Percentiles rank a stretch among this genome's conserved stretches.
Evolutionary conservation across 2,888 invertebrate species (phyloP).

Genomic region (Schizaphis graminum): DNA sequence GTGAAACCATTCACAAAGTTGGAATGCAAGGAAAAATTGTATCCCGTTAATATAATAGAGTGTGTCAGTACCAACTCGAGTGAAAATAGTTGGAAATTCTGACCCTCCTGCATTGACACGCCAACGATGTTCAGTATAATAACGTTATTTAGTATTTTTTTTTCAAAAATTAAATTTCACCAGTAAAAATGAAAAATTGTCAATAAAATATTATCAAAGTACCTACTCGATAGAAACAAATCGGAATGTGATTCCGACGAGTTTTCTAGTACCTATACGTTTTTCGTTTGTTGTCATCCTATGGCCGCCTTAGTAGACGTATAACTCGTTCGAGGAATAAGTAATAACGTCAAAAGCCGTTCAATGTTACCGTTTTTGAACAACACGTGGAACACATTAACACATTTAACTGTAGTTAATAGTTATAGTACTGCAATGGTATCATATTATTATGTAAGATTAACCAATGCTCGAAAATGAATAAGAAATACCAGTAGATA

Average conservation of each 20-base stretch:
- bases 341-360: not conserved
- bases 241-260: not conserved
- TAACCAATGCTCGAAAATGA: not conserved
- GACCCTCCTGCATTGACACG: not conserved
- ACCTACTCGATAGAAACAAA: not conserved
- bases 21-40: not conserved
- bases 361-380: not conserved
- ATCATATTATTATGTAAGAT: not conserved
- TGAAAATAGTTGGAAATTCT: not conserved
- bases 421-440: not conserved
- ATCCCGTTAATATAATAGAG: not conserved
- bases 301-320: not conserved
- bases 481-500: not conserved
- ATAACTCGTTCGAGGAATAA: not conserved
- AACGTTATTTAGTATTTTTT: not conserved
- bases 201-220: not conserved
- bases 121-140: not conserved
- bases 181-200: not conserved
- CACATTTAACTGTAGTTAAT: not conserved
- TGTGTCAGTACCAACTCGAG: not conserved
- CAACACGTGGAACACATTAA: not conserved
- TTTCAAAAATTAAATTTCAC: not conserved
- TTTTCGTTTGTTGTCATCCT: not conserved
- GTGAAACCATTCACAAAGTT: conserved; percentile 1
- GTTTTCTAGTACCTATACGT: not conserved